Base-by-base conservation (phyloP, 2,797 vertebrate species). In the Poecilia wingei region DNA sequence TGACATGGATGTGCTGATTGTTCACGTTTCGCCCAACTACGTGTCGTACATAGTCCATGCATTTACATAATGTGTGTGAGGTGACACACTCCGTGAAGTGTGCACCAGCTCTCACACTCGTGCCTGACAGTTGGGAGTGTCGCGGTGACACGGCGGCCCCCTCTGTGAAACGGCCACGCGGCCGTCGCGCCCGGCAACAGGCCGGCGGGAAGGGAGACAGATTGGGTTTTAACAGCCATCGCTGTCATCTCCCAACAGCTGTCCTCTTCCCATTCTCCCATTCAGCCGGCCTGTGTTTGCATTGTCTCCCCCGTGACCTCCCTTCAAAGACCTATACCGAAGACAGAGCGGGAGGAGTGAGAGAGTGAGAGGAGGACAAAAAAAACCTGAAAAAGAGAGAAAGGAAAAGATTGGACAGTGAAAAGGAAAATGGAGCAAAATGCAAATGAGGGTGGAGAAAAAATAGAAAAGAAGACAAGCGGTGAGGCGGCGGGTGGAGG, bases 191-290 rank as follows among this genome's bases (percentile, higher is more conserved):
- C 31, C 88, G 83, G 95, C 93, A 95, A 95, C 94, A 94, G 95
- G 94, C 92, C 92, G 82, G 89, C 94, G 94, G 94, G 93, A 95
- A 95, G 93, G 88, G 90, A 95, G 94, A 95, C 95, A 95, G 94
- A 95, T 95, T 95, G 94, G 87, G 88, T 94, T 95, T 95, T 95
- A 95, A 95, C 94, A 95, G 95, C 95, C 94, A 96, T 96, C 91
- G 92, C 94, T 95, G 96, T 96, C 95, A 96, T 96, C 94, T 95
- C 43, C 93, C 92, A 96, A 95, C 96, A 96, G 95, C 95, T 96
- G 96, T 96, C 95, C 92, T 93, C 93, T 95, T 96, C 94, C 93
- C 95, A 95, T 94, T 94, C 93, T 93, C 91, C 89, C 89, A 95
- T 96, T 96, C 93, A 96, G 83, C 89, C 86, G 82, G 89, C 91